A percentile compares a stretch with the other conserved stretches of the same genome.
Conservation (phyloP, 2,888 invertebrate genomes). For the Caenorhabditis zanzibari region DNA sequence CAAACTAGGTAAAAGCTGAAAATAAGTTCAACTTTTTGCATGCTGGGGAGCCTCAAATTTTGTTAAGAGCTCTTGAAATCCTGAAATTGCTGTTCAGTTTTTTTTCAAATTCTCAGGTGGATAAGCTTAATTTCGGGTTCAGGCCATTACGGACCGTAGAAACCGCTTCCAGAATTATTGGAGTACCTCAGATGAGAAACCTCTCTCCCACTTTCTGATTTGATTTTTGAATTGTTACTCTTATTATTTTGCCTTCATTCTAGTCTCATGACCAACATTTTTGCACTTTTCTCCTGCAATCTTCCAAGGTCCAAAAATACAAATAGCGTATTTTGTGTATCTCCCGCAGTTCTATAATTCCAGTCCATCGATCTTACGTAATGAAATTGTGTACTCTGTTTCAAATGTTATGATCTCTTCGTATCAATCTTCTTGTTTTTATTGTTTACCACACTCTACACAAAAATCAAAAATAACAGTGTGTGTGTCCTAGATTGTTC, state of each 20-base stretch:
- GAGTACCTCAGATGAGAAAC: too few species aligned
- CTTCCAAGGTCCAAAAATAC: background rate
- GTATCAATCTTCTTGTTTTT: slow-evolving; percentile 1
- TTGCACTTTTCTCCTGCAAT: slow-evolving; percentile 13
- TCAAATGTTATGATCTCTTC: slow-evolving; percentile 5
- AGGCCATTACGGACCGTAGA: too few species aligned
- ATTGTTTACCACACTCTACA: slow-evolving; percentile 8
- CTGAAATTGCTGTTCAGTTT: too few species aligned
- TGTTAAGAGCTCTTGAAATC: too few species aligned
- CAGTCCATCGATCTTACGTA: background rate
- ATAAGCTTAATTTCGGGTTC: too few species aligned
- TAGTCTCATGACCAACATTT: background rate
- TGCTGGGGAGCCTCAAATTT: too few species aligned
- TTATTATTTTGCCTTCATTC: background rate
- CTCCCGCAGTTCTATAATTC: background rate
- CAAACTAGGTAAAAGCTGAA: too few species aligned
- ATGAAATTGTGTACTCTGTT: background rate
- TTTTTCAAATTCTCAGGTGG: too few species aligned
- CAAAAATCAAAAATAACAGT: slow-evolving; percentile 2
- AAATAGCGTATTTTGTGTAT: slow-evolving; percentile 7
- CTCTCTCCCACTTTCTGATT: background rate
- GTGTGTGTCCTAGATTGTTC: slow-evolving; percentile 13
- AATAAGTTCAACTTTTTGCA: too few species aligned
- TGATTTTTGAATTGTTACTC: background rate
- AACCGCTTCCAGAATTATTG: too few species aligned